Conservation (phyloP, 2,113 vertebrate species). For the Todiramphus chloris region DNA sequence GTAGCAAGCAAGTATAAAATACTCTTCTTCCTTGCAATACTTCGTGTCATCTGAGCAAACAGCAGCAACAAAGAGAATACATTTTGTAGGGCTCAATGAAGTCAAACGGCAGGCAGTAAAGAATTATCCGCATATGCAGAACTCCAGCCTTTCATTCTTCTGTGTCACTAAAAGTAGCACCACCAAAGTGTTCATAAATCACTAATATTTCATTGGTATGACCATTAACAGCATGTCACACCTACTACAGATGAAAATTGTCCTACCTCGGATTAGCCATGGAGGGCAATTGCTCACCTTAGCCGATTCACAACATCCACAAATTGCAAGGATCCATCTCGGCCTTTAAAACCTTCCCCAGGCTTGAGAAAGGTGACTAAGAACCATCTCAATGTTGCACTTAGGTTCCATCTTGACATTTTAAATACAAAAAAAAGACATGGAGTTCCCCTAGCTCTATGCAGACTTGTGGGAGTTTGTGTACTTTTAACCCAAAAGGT, state of each 20-base stretch:
- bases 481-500: background rate
- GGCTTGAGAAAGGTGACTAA: background rate
- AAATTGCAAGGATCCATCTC: background rate
- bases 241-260: background rate
- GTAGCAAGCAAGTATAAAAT: background rate
- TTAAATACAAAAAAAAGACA: background rate
- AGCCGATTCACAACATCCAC: background rate
- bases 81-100: background rate
- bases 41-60: background rate
- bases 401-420: background rate
- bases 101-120: background rate
- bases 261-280: background rate
- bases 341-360: background rate
- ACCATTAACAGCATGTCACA: background rate
- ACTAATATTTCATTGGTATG: background rate
- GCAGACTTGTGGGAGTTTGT: background rate
- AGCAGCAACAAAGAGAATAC: background rate
- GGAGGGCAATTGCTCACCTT: background rate
- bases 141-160: background rate
- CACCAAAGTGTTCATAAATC: background rate
- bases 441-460: accelerated
- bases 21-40: background rate
- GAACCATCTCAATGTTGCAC: background rate
- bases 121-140: background rate
- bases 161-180: background rate